Evolutionary conservation across 2,888 invertebrate genomes (phyloP), one percentile per base, ranked within the genome.

Genomic region (Proisotoma minuta): DNA sequence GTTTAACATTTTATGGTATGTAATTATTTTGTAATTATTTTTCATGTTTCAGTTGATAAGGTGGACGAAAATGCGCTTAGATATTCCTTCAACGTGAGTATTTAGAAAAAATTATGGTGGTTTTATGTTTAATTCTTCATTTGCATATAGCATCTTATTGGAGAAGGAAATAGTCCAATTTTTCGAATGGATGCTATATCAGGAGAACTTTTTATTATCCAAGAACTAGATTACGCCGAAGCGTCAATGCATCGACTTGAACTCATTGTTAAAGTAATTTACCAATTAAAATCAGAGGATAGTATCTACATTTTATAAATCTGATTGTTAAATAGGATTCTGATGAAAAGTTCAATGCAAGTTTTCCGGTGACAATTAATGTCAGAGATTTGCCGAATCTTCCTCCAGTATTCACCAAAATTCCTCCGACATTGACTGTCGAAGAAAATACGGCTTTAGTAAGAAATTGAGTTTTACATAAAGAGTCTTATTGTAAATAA

Each of bases 331-430:
- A 22, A 3, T n/a, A 56, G 56, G 56, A 56, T 18, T 56, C 56
- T 2, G 56, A 18, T n/a, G 27, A 40, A 15, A 23, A 23, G 2
- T 24, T 43, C 34, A 43, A 48, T 49, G 18, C 26, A 15, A 24
- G 18, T 3, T 39, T 52, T 18, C 43, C 48, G 12, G 28, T 65
- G 10, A 20, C 50, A 1, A 62, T 66, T 18, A 24, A 54, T 5
- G 56, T 56, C 5, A n/a, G 15, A 3, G 65, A 66, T 23, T 24
- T 57, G 10, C 62, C 65, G 4, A 57, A 62, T 24, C 10, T 27
- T 3, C 62, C 62, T 20, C 65, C 65, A n/a, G 43, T 29, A 10
- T 66, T 61, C 18, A 60, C 47, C 2, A 18, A n/a, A 18, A 52
- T 53, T 0, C 65, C 65, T 2, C 20, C 26, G 8, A 49, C 57